Conservation (phyloP, 53 echinoderm and acorn worm genomes). For the Henricia sp. region DNA sequence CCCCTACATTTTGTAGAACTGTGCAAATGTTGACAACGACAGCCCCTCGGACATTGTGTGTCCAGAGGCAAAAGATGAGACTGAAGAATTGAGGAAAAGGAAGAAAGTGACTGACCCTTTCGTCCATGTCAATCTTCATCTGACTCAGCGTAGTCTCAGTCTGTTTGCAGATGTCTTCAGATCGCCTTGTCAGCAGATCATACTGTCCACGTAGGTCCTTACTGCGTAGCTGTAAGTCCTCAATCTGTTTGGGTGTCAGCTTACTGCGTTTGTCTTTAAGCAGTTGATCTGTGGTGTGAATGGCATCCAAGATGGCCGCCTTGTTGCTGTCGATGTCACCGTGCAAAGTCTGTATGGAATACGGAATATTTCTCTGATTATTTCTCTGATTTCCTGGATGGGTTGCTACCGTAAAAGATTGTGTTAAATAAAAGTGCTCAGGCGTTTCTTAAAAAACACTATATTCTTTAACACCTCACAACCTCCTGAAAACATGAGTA, state of each 20-base stretch:
- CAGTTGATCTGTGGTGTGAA: conserved; percentile 95
- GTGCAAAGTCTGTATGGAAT: conserved; percentile 68
- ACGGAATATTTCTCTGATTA: too few relatives aligned
- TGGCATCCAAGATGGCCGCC: conserved; percentile 91
- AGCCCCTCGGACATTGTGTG: too few relatives aligned
- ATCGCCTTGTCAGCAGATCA: conserved; percentile 78
- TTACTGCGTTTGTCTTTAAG: conserved; percentile 90
- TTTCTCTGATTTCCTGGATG: too few relatives aligned
- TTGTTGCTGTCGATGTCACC: conserved; percentile 97
- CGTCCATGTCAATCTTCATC: conserved; percentile 74
- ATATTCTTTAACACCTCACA: not conserved
- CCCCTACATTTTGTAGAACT: too few relatives aligned
- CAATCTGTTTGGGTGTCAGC: conserved; percentile 81
- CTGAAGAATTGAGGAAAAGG: too few relatives aligned
- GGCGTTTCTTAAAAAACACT: not conserved
- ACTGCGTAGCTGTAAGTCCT: conserved; percentile 75
- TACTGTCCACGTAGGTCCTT: conserved; percentile 88
- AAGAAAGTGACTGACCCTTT: conserved; percentile 59
- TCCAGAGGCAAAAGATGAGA: too few relatives aligned
- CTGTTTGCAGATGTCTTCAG: conserved; percentile 78
- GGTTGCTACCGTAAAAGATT: too few relatives aligned
- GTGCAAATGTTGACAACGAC: too few relatives aligned
- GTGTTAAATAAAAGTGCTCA: too few relatives aligned
- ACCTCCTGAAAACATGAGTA: too few relatives aligned
- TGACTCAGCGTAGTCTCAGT: conserved; percentile 78